Base-by-base conservation (phyloP, 2,888 invertebrate genomes). In the Ditylenchus weischeri region DNA sequence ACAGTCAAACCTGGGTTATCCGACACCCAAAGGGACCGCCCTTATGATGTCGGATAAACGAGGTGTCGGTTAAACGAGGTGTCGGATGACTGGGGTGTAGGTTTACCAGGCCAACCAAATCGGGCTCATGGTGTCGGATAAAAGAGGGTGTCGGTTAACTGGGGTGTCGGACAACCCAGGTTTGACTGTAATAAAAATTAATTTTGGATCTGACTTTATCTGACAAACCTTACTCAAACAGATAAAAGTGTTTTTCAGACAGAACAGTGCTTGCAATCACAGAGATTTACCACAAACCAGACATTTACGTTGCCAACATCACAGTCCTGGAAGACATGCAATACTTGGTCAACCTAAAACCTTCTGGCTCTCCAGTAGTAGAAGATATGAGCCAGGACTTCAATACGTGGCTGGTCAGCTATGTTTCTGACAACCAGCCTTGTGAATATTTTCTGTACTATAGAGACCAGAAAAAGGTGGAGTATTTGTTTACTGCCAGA, bases 281-380 rank as follows among this genome's bases (percentile, higher is more conserved):
- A 0, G 80, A 80, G 67, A 72, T 76, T 62, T 80, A 80, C 62
- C 79, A 80, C 72, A 78, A 79, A 67, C 80, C 80, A 6, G 79
- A 80, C 51, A 69, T 79, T 21, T 77, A 75, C 62, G 79, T 80
- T 19, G 77, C 80, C 29, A 79, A 79, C 64, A 74, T 75, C 36
- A 78, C 78, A 8, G 75, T 77, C 54, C 29, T 72, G 10, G 64
- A 68, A 10, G 73, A 74, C 57, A 73, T 74, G 73, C 73, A 73
- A 57, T 73, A 70, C 48, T 68, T 80, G 47, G 80, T 79, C 35
- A 79, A 80, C 57, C 68, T 80, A 59, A 72, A 76, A 11, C 80
- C 80, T 1, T 61, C 69, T 21, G 80, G 73, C 36, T 60, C 72
- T 0, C 74, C 74, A 13, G 51, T 72, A 36, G 62, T 72, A 43